Conservation (phyloP, 2,888 invertebrate genomes). For the Frankliniella fusca region DNA sequence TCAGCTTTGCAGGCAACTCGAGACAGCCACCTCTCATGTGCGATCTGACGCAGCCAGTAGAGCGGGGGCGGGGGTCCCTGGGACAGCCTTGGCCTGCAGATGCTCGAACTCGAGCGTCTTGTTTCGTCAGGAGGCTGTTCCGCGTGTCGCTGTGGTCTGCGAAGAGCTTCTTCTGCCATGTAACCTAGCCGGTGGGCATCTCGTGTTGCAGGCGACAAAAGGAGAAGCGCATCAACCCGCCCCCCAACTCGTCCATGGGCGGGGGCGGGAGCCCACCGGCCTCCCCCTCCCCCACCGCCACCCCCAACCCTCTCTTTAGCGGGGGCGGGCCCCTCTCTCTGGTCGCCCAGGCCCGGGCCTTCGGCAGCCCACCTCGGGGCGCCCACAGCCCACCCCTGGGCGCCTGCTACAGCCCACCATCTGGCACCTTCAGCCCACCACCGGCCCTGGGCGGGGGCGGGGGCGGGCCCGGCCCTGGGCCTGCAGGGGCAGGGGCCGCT, state of each 20-base stretch:
- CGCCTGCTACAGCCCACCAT: slow-evolving; percentile 11
- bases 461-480: not conserved
- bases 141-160: not conserved
- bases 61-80: not conserved
- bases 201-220: slow-evolving; percentile 72
- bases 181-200: slow-evolving; percentile 25
- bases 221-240: slow-evolving; percentile 92
- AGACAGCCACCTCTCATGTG: not conserved
- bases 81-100: not conserved
- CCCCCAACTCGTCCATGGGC: slow-evolving; percentile 59
- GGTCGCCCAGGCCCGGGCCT: not conserved
- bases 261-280: not conserved
- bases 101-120: not conserved
- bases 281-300: not conserved
- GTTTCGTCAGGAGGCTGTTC: not conserved
- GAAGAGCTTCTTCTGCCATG: slow-evolving; percentile 22
- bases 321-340: slow-evolving; percentile 14
- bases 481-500: no score
- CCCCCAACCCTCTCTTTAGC: slow-evolving; percentile 12
- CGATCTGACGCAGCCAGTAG: not conserved
- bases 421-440: slow-evolving; percentile 14
- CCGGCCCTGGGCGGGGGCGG: not conserved
- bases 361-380: slow-evolving; percentile 10
- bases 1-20: not conserved
- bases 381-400: slow-evolving; percentile 24